Conservation (phyloP, 2,888 invertebrate genomes). For the Sarcophaga variegata region DNA sequence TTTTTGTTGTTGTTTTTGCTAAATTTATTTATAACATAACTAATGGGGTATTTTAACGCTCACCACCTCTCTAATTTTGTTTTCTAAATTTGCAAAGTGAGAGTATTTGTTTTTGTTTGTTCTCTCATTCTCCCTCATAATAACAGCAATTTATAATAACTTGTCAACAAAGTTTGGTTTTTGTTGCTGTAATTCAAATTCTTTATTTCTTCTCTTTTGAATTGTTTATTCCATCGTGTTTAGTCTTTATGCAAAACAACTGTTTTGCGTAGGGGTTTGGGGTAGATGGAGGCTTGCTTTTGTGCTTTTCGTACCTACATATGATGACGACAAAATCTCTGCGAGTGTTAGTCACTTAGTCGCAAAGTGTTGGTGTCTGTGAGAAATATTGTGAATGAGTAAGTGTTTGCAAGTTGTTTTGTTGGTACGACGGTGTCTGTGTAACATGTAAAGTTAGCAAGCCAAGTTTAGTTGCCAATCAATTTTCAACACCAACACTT, state of each 20-base stretch:
- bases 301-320: not conserved
- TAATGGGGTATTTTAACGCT: not conserved
- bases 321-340: slow-evolving; percentile 19
- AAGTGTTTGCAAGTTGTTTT: not conserved
- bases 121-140: not conserved
- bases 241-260: not conserved
- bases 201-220: slow-evolving; percentile 8
- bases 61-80: not conserved
- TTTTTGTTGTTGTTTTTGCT: not conserved
- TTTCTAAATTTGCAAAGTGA: not conserved
- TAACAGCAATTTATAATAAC: slow-evolving; percentile 29
- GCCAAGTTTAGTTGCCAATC: slow-evolving; percentile 65
- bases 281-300: not conserved
- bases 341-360: not conserved
- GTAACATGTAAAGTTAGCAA: no score
- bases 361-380: slow-evolving; percentile 6
- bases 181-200: not conserved
- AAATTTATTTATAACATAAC: not conserved
- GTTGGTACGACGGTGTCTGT: no score
- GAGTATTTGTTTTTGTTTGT: slow-evolving; percentile 1
- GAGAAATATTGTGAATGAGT: not conserved
- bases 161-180: slow-evolving; percentile 28
- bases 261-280: not conserved
- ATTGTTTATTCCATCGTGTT: not conserved
- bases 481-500: slow-evolving; percentile 63